Evolutionary conservation across 1,140 invertebrate species (phyloP).

Genomic region (Drosophila nigromelanica): DNA sequence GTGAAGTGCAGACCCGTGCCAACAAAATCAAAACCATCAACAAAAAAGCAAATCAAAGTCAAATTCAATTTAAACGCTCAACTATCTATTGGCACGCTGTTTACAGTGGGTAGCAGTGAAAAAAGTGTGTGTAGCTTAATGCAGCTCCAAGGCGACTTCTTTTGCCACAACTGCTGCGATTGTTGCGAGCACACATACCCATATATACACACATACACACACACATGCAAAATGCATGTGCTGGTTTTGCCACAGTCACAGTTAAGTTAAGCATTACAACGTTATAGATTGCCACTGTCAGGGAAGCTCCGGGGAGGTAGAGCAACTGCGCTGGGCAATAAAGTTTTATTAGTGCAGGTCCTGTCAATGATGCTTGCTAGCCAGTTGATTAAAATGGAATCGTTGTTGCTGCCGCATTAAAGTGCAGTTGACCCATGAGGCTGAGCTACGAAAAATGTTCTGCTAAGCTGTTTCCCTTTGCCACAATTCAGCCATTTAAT

Average conservation of each 20-base stretch:
- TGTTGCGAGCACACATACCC: not conserved
- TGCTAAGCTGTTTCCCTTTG: not conserved
- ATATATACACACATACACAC: too few species aligned
- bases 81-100: constrained; percentile 18
- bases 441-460: not conserved
- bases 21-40: not conserved
- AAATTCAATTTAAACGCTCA: constrained; percentile 52
- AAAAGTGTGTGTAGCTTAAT: not conserved
- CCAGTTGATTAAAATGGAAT: constrained; percentile 45
- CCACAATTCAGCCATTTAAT: not conserved
- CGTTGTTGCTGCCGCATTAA: constrained; percentile 1
- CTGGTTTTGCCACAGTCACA: not conserved
- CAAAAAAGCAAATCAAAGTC: constrained; percentile 22
- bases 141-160: not conserved
- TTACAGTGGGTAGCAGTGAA: not conserved
- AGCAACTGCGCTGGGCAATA: constrained; percentile 17
- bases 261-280: constrained; percentile 6
- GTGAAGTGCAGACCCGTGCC: not conserved
- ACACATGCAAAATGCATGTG: constrained; percentile 5
- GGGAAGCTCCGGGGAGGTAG: not conserved
- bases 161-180: constrained; percentile 12
- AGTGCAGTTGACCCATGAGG: constrained; percentile 12
- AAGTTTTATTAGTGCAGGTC: constrained; percentile 43
- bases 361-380: constrained; percentile 35
- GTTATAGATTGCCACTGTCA: constrained; percentile 31